Conservation (phyloP, 1,140 invertebrate species). For the Saccostrea glomerata region DNA sequence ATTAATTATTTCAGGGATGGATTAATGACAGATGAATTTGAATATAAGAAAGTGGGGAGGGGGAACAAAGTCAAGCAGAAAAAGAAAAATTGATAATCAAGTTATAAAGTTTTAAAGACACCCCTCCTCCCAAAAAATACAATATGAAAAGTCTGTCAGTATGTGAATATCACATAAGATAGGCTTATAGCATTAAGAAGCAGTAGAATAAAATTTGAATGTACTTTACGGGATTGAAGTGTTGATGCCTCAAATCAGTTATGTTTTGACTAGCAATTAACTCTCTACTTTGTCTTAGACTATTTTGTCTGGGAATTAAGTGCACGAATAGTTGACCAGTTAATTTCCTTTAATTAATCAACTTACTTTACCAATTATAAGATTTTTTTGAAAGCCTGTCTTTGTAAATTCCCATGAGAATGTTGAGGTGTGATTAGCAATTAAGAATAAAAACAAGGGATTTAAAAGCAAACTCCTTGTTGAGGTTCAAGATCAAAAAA, state of each 20-base stretch:
- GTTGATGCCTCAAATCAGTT: background rate
- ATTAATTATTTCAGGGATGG: background rate
- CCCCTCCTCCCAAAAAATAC: background rate
- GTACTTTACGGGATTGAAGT: background rate
- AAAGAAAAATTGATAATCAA: background rate
- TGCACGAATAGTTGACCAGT: constrained; percentile 12
- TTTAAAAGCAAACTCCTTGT: constrained; percentile 11
- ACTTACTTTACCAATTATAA: constrained; percentile 20
- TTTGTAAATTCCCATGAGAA: constrained; percentile 14
- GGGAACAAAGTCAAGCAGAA: background rate
- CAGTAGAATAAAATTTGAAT: background rate
- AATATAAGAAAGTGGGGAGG: background rate
- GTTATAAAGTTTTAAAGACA: too few species aligned
- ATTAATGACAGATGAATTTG: background rate
- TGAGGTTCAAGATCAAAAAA: constrained; percentile 28
- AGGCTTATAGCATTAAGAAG: background rate
- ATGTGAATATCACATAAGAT: background rate
- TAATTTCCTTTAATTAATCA: constrained; percentile 19
- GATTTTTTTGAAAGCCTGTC: background rate
- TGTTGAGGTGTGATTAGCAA: constrained; percentile 31
- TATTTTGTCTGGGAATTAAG: constrained; percentile 1
- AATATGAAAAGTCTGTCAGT: background rate
- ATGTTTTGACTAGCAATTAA: constrained; percentile 3
- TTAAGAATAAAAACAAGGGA: constrained; percentile 16
- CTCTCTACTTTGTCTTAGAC: background rate